A percentile compares a stretch with the other conserved stretches of the same genome.
Conservation (phyloP, 2,888 invertebrate genomes). For the Mycalesis mineus region DNA sequence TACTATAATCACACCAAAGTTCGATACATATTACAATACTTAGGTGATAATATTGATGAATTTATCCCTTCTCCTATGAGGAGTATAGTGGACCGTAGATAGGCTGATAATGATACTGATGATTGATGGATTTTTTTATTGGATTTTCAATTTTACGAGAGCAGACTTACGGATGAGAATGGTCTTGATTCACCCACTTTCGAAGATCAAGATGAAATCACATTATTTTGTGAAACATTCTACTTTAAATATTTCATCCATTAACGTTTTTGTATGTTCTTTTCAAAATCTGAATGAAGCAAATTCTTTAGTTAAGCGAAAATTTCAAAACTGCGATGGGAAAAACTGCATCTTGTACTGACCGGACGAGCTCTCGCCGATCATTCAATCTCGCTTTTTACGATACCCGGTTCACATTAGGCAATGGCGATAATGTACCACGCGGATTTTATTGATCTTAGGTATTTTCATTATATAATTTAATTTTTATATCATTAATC, state of each 20-base stretch:
- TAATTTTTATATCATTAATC: too few species aligned
- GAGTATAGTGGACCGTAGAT: too few species aligned
- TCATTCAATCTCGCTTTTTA: slow-evolving; percentile 7
- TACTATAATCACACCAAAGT: too few species aligned
- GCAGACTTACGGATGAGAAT: not conserved
- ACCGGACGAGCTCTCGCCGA: slow-evolving; percentile 11
- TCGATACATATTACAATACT: too few species aligned
- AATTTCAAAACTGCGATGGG: slow-evolving; percentile 12
- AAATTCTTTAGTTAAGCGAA: slow-evolving; percentile 1
- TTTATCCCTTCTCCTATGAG: too few species aligned
- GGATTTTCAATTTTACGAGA: not conserved
- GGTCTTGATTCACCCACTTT: not conserved
- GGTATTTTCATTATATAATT: too few species aligned
- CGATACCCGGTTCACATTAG: not conserved
- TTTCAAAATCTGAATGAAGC: slow-evolving; percentile 10
- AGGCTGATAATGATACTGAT: too few species aligned
- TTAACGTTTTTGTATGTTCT: slow-evolving; percentile 9
- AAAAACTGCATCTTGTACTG: slow-evolving; percentile 6
- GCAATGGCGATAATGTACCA: not conserved
- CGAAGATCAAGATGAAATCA: not conserved
- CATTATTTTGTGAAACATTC: not conserved
- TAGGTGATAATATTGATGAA: too few species aligned
- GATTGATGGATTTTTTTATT: not conserved
- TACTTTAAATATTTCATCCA: not conserved
- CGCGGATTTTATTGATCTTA: too few species aligned